Evolutionary conservation across 2,113 vertebrate genomes (phyloP), one percentile per base, ranked within the genome.

Genomic region (Pholis gunnellus): DNA sequence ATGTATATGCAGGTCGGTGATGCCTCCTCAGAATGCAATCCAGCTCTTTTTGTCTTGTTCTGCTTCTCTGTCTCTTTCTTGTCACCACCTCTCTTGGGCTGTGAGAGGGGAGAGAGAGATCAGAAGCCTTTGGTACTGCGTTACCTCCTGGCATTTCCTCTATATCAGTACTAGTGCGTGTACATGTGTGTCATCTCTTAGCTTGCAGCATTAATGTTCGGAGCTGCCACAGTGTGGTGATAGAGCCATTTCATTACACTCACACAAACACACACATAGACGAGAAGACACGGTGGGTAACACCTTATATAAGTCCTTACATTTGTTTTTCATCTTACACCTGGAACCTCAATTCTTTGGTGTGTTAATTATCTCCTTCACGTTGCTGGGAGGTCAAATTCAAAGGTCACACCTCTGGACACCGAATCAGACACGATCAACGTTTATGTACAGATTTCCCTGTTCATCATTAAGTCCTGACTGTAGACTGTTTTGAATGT

Each of bases 111-210:
- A 11, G 48, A 50, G 48, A 50, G 48, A 46, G 48, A 46, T 44
- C 4, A 15, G 48, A 13, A 27, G 59, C 29, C 56, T 61, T 40
- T 78, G 67, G 44, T 60, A 13, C 52, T 25, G 13, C 0, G 64
- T 65, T 54, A 69, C 13, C 52, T 63, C 46, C 57, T 52, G 31
- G 31, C 66, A 48, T 78, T 25, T 60, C 38, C 29, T 20, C 29
- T 34, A 7, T 64, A 29, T 60, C 40, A 36, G 42, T 74, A 42
- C 38, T 60, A 25, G 11, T 46, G 64, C 59, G 52, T 69, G 56
- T 61, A 31, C 59, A 71, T 50, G 52, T 22, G 61, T 65, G 54
- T 85, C 71, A 80, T 85, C 72, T 80, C 50, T 65, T 6, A 64
- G 54, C 65, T 36, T 29, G 46, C 75, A 84, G 82, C 69, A 44